Evolutionary conservation across 1,140 invertebrate species (phyloP), one percentile per base, ranked within the genome.

Genomic region (Drosophila ficusphila): DNA sequence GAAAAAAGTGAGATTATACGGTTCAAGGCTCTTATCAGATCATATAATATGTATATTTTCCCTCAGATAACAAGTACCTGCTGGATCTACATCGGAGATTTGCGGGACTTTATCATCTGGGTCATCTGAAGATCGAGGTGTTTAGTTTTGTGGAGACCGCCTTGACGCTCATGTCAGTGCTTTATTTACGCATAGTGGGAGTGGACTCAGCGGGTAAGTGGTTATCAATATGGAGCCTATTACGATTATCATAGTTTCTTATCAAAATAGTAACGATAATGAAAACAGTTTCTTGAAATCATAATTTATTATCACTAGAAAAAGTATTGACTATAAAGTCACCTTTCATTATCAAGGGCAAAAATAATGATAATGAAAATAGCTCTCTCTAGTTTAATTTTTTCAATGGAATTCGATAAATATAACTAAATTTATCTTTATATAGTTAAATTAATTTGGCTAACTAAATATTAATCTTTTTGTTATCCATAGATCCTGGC

Each of bases 81-180:
- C 48, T 94, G 57, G 91, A 92, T 6, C 91, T 95, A 14, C 94
- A 95, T 76, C 68, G 89, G 11, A 92, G 92, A 39, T 94, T 94
- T 72, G 79, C 93, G 1, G 90, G 92, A 4, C 88, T 93, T 2
- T 91, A 92, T 52, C 82, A 94, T 21, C 62, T 91, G 57, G 91
- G 92, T 18, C 78, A 92, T 31, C 75, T 93, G 1, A 91, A 92
- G 39, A 92, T 94, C 4, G 92, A 93, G 33, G 93, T 95, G 8
- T 93, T 94, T 49, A 95, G 94, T 76, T 93, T 95, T 70, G 94
- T 95, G 71, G 95, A 95, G 90, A 95, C 95, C 0, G 92, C 93
- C 0, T 92, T 94, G 21, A 95, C 95, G 1, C 91, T 95, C 6
- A 95, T 95, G 94, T 93, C 93, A 0, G 93, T 95, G 29, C 90